Evolutionary conservation across 2,113 vertebrate genomes (phyloP).

Genomic region (Lichenostomus cassidix): DNA sequence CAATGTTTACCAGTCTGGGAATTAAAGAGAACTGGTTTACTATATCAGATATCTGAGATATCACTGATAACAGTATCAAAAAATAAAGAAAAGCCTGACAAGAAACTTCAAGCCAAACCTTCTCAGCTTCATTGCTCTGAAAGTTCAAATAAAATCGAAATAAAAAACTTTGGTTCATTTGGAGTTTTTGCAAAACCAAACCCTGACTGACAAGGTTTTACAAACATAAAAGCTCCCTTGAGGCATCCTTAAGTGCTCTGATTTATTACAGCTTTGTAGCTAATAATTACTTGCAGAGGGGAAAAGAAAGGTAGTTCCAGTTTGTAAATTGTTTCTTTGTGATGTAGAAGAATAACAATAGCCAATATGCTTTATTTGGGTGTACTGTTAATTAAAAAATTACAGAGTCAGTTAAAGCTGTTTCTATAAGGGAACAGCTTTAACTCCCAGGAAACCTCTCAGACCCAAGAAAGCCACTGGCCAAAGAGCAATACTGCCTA

Average conservation of each 20-base stretch:
- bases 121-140: background rate
- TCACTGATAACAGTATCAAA: background rate
- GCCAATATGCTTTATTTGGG: background rate
- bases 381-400: background rate
- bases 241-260: background rate
- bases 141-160: background rate
- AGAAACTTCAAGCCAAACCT: background rate
- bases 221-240: background rate
- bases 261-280: conserved; percentile 18
- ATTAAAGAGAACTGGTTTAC: background rate
- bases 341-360: background rate
- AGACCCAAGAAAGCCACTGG: background rate
- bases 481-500: background rate
- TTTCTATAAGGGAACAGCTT: background rate
- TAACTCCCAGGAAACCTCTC: background rate
- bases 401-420: background rate
- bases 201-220: background rate
- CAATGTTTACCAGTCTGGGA: background rate
- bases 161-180: background rate
- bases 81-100: background rate
- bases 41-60: background rate
- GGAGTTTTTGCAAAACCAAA: background rate
- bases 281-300: conserved; percentile 34
- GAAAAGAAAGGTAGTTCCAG: conserved; percentile 4
- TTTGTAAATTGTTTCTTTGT: background rate